These are phyloP conservation scores for Heliconius himera DNA, from an alignment of 1,140 invertebrate genomes.

Conservation along the genomic window DNA sequence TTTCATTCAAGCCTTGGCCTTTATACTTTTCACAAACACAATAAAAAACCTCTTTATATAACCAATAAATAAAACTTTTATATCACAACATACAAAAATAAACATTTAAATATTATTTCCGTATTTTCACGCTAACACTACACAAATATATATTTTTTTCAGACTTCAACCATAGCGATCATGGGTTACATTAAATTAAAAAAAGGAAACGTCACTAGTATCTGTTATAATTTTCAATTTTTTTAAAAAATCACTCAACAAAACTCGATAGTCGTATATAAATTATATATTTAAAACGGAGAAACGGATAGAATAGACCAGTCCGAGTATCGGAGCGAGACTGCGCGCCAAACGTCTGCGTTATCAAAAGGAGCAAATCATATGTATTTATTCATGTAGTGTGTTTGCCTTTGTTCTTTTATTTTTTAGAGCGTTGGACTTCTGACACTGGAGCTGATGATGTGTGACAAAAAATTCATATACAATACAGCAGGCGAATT, in stretches of 20 bases:
- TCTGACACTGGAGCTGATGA: constrained; percentile 46
- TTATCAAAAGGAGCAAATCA: constrained; percentile 52
- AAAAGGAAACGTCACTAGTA: neutral
- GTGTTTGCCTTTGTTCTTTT: constrained; percentile 59
- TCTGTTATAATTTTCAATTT: neutral
- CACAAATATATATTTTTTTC: too few relatives aligned
- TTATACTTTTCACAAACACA: neutral
- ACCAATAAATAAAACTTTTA: neutral
- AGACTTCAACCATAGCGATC: too few relatives aligned
- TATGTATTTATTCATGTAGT: constrained; percentile 55
- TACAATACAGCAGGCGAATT: neutral
- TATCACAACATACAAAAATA: neutral
- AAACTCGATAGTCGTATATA: neutral
- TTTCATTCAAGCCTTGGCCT: neutral
- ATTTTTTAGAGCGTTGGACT: constrained; percentile 62
- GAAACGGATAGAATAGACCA: constrained; percentile 1
- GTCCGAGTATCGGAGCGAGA: constrained; percentile 34
- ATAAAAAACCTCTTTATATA: neutral
- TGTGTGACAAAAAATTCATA: neutral
- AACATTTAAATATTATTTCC: neutral
- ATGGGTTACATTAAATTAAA: neutral
- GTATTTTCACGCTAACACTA: neutral
- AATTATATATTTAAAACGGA: neutral
- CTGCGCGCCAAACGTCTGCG: constrained; percentile 49
- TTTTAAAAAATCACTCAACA: constrained; percentile 11